These are phyloP conservation scores for Gobio gobio DNA, from an alignment of 2,113 vertebrate species.

Conservation along the genomic window DNA sequence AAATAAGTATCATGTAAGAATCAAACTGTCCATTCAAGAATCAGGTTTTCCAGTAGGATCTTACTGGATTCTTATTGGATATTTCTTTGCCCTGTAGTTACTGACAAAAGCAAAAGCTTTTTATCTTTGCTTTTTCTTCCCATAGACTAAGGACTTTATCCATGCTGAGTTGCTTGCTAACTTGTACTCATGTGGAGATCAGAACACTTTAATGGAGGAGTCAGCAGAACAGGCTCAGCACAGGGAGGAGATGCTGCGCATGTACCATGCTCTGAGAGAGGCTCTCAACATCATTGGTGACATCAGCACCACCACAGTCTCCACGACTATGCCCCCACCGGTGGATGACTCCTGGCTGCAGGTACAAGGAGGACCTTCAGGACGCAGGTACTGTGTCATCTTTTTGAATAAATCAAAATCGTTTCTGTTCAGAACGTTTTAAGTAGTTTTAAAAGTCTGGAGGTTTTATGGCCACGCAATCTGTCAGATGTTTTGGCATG, in stretches of 20 bases:
- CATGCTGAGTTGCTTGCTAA: constrained; percentile 91
- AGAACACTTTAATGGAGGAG: constrained; percentile 96
- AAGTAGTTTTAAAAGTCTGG: not conserved
- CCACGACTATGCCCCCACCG: constrained; percentile 91
- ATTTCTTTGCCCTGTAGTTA: not conserved
- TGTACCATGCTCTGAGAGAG: constrained; percentile 92
- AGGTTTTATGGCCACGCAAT: not conserved
- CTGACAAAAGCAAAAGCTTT: not conserved
- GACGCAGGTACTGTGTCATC: constrained; percentile 67
- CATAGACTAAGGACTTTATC: constrained; percentile 94
- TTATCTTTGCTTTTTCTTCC: not conserved
- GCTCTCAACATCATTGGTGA: constrained; percentile 94
- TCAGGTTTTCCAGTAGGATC: not conserved
- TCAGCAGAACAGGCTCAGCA: constrained; percentile 89
- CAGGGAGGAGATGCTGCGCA: constrained; percentile 93
- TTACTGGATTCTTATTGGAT: not conserved
- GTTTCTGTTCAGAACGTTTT: not conserved
- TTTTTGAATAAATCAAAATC: not conserved
- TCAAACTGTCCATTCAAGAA: no score
- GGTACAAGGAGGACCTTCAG: constrained; percentile 82
- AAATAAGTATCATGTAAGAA: not conserved
- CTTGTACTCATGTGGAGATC: constrained; percentile 94
- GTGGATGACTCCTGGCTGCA: constrained; percentile 99
- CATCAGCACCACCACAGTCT: constrained; percentile 94
- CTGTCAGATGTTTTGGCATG: not conserved